phyloP scores from a whole-genome alignment of 2,888 invertebrate genomes.

The Lochmaea crataegi region DNA sequence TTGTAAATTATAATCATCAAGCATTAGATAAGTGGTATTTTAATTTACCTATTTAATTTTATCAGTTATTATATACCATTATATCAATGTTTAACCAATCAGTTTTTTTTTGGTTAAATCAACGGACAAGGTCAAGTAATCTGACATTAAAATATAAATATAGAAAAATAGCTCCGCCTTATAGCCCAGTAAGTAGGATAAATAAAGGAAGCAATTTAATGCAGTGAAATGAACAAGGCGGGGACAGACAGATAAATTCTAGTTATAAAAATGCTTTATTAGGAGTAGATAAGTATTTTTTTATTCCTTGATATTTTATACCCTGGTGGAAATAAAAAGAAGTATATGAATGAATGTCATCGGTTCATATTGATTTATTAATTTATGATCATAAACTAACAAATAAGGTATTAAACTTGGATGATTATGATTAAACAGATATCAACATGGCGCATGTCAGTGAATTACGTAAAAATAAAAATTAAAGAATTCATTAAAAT shows the following conservation, averaged over 20 bases:
- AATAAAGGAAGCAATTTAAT: slow-evolving; percentile 12
- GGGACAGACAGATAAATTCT: not conserved
- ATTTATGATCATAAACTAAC: too few species aligned
- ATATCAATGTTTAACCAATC: slow-evolving; percentile 24
- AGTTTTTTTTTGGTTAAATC: slow-evolving; percentile 27
- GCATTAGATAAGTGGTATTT: slow-evolving; percentile 18
- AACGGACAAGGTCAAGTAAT: slow-evolving; percentile 33
- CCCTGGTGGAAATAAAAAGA: too few species aligned
- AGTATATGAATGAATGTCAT: too few species aligned
- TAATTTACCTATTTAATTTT: slow-evolving; percentile 31
- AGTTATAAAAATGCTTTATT: not conserved
- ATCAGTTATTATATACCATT: slow-evolving; percentile 25
- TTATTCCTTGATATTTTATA: too few species aligned
- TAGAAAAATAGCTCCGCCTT: slow-evolving; percentile 35
- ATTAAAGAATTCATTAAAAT: too few species aligned
- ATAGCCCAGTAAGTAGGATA: slow-evolving; percentile 6
- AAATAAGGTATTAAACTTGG: too few species aligned
- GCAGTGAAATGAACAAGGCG: slow-evolving; percentile 1
- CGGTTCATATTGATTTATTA: too few species aligned
- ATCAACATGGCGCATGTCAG: too few species aligned
- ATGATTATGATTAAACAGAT: too few species aligned
- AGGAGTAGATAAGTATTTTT: too few species aligned
- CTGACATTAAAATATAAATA: slow-evolving; percentile 32
- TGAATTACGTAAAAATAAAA: too few species aligned
- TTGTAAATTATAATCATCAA: slow-evolving; percentile 15